Conservation (phyloP, 2,113 vertebrate species). For the Alouatta palliata region DNA sequence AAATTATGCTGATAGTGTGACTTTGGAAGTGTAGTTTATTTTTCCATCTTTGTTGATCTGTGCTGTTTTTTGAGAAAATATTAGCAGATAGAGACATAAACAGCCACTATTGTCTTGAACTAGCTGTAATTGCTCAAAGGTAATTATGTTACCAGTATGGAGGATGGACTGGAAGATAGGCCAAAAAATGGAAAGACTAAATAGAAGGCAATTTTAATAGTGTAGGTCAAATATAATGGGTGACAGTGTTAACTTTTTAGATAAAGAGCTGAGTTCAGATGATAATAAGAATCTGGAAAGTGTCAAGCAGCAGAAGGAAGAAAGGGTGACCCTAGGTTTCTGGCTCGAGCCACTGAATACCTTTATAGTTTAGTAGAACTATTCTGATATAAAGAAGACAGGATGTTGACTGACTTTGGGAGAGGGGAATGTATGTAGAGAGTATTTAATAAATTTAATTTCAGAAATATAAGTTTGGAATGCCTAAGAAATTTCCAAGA, state of each 20-base stretch:
- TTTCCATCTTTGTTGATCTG: not conserved
- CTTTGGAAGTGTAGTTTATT: not conserved
- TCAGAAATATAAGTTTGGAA: not conserved
- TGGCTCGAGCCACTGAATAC: not conserved
- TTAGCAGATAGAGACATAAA: not conserved
- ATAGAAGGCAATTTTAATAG: not conserved
- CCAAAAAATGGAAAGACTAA: not conserved
- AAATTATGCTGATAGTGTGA: not conserved
- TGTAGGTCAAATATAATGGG: not conserved
- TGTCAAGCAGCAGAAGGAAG: not conserved
- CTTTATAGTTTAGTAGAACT: not conserved
- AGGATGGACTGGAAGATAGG: not conserved
- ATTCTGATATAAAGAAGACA: not conserved
- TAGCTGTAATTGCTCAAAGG: not conserved
- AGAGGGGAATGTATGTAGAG: not conserved
- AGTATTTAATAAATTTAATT: not conserved
- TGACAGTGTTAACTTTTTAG: not conserved
- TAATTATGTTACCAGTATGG: not conserved
- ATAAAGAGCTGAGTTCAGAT: not conserved
- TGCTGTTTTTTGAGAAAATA: not conserved
- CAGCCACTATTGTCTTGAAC: not conserved
- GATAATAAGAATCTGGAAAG: not conserved
- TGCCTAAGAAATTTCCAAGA: not conserved
- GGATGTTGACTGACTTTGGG: not conserved
- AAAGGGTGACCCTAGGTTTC: not conserved